Evolutionary conservation across 2,888 invertebrate species (phyloP).

Genomic region (Heliothis peltigera): DNA sequence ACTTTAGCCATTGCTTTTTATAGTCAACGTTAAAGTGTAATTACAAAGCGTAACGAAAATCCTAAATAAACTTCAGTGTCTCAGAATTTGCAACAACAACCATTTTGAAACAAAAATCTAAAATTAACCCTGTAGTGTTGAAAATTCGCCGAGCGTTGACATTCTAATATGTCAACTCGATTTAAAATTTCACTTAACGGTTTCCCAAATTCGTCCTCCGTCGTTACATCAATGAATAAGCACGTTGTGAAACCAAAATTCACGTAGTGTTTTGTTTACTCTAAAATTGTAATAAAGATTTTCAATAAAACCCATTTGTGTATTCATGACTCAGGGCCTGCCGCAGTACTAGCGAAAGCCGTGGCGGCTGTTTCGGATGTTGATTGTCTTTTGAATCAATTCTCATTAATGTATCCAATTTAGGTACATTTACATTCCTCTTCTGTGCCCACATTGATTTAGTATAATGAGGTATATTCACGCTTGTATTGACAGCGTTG

Average conservation of each 20-base stretch:
- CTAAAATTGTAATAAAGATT: slow-evolving; percentile 68
- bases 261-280: slow-evolving; percentile 61
- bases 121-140: slow-evolving; percentile 15
- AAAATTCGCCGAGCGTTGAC: slow-evolving; percentile 43
- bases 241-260: slow-evolving; percentile 28
- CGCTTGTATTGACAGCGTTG: slow-evolving; percentile 45
- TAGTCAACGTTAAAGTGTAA: slow-evolving; percentile 1
- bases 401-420: slow-evolving; percentile 69
- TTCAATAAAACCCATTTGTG: slow-evolving; percentile 76
- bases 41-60: slow-evolving; percentile 8
- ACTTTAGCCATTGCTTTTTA: slow-evolving; percentile 23
- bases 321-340: slow-evolving; percentile 76
- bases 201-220: slow-evolving; percentile 55
- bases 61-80: slow-evolving; percentile 5
- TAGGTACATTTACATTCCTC: slow-evolving; percentile 64
- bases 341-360: slow-evolving; percentile 47
- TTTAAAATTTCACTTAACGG: slow-evolving; percentile 61
- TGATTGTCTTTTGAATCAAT: slow-evolving; percentile 78
- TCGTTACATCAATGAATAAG: slow-evolving; percentile 55
- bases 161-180: slow-evolving; percentile 53
- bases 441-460: slow-evolving; percentile 58
- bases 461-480: slow-evolving; percentile 54
- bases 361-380: slow-evolving; percentile 70
- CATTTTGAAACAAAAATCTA: slow-evolving; percentile 11
- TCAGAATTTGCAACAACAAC: slow-evolving; percentile 19